A percentile compares a stretch with the other conserved stretches of the same genome.
phyloP scores from a whole-genome alignment of 2,797 vertebrate species.

The Halcyon chelicuti region DNA sequence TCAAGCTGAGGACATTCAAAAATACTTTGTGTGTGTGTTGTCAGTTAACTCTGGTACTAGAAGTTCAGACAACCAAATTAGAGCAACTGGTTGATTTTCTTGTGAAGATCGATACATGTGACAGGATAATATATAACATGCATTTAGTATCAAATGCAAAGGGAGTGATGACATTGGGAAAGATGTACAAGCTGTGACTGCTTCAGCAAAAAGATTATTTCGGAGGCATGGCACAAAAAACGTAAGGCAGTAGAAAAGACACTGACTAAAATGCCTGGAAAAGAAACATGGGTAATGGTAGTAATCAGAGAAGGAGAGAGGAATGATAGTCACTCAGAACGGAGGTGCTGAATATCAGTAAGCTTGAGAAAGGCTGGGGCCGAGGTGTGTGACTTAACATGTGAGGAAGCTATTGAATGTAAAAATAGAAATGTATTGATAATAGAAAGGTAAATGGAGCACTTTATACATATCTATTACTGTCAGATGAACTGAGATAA shows the following conservation, averaged over 20 bases:
- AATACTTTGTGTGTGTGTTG: slow-evolving; percentile 23
- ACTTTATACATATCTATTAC: background rate
- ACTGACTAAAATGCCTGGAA: background rate
- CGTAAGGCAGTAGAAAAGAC: background rate
- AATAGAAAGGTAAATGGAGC: background rate
- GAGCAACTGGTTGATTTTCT: slow-evolving; percentile 61
- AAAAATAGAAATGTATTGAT: background rate
- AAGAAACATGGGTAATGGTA: background rate
- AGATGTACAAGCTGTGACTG: background rate
- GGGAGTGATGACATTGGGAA: slow-evolving; percentile 22
- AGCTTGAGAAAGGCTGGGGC: background rate
- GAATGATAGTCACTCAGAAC: background rate
- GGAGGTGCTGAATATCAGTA: background rate
- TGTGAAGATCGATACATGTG: slow-evolving; percentile 66
- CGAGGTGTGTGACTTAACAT: background rate
- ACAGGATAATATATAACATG: slow-evolving; percentile 65
- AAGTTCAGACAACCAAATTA: slow-evolving; percentile 61
- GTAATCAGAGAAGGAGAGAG: background rate
- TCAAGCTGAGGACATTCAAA: slow-evolving; percentile 10
- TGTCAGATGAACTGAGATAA: background rate
- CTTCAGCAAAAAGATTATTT: background rate
- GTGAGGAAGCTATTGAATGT: background rate
- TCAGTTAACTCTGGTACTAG: slow-evolving; percentile 34
- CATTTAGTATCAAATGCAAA: slow-evolving; percentile 45
- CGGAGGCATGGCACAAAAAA: background rate